These are phyloP conservation scores for Lochmaea crataegi DNA, from an alignment of 2,888 invertebrate species.

Conservation along the genomic window DNA sequence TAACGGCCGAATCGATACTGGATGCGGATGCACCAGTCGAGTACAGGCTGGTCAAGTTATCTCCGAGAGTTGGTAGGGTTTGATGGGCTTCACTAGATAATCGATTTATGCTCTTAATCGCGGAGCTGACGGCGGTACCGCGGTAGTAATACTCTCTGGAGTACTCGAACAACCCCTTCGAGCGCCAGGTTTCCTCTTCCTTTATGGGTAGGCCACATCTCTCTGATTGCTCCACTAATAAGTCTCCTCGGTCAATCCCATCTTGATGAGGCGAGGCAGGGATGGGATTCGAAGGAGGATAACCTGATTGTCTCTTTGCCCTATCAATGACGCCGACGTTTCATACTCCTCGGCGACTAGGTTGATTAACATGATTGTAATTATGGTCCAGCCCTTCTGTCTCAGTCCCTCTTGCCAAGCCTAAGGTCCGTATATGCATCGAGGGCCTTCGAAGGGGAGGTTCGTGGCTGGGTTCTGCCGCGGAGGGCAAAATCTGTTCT, in stretches of 20 bases:
- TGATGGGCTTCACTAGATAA: neutral
- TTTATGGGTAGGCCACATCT: neutral
- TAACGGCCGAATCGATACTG: no score
- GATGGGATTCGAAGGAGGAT: neutral
- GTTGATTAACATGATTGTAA: constrained; percentile 3
- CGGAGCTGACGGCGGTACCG: neutral
- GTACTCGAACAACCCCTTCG: neutral
- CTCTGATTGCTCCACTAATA: neutral
- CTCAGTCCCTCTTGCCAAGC: constrained; percentile 12
- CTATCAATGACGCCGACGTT: neutral
- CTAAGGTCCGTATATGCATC: neutral
- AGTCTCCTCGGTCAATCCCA: neutral
- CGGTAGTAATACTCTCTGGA: neutral
- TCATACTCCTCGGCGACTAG: neutral
- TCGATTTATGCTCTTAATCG: neutral
- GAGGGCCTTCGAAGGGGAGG: neutral
- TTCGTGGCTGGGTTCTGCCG: neutral
- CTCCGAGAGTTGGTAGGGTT: no score
- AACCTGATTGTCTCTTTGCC: constrained; percentile 14
- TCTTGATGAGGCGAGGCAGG: rapidly evolving
- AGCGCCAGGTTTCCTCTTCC: neutral
- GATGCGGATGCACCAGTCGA: neutral
- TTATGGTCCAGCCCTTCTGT: constrained; percentile 1
- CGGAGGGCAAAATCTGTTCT: constrained; percentile 11
- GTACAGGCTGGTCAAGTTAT: neutral